phyloP scores from a whole-genome alignment of 2,888 invertebrate genomes.

The Lysandra coridon region DNA sequence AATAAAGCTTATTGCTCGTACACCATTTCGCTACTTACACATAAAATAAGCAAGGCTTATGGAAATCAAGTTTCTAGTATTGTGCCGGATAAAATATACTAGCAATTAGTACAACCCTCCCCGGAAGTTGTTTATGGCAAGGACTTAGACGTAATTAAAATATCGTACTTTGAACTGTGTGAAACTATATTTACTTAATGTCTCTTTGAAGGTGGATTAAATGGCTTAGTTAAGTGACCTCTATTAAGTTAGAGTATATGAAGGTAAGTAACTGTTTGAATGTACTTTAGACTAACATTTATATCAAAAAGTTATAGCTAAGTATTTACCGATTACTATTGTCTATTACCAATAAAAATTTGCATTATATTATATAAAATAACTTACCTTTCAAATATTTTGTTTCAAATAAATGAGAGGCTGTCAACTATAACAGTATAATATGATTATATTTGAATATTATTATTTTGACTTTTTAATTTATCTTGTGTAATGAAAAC shows the following conservation, averaged over 20 bases:
- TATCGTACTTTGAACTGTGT: constrained; percentile 71
- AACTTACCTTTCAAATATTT: too few relatives aligned
- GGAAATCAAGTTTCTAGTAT: constrained; percentile 75
- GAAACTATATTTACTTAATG: constrained; percentile 53
- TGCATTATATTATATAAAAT: neutral
- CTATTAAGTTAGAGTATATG: constrained; percentile 18
- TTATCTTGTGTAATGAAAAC: too few relatives aligned
- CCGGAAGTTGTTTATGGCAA: constrained; percentile 73
- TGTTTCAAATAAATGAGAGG: too few relatives aligned
- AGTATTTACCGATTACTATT: too few relatives aligned
- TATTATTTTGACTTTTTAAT: too few relatives aligned
- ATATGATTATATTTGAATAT: too few relatives aligned
- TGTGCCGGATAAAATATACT: constrained; percentile 78
- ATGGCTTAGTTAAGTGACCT: constrained; percentile 43
- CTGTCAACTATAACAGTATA: too few relatives aligned
- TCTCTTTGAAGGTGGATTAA: constrained; percentile 62
- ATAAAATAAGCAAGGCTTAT: constrained; percentile 78
- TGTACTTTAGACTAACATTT: neutral
- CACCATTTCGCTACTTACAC: constrained; percentile 52
- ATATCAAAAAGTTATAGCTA: neutral
- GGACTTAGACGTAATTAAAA: constrained; percentile 79
- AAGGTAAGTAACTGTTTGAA: constrained; percentile 25
- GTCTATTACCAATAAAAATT: neutral
- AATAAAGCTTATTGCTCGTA: neutral
- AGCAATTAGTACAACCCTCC: constrained; percentile 72